These are phyloP conservation scores for Asarcornis scutulata DNA, from an alignment of 2,113 vertebrate genomes.

Conservation along the genomic window DNA sequence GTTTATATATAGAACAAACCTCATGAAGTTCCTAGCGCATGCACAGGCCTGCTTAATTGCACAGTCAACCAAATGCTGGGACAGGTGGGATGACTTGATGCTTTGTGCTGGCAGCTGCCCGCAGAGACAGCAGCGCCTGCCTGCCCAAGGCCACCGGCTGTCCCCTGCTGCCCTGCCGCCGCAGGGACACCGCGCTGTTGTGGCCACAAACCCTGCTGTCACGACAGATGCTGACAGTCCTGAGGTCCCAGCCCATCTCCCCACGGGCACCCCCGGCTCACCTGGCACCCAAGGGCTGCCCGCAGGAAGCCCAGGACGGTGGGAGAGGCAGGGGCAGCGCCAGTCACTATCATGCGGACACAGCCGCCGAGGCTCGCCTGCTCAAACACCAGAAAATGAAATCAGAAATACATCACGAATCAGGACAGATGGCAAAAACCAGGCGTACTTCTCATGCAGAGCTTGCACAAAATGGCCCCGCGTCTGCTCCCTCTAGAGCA, in stretches of 20 bases:
- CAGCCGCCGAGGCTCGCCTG: conserved; percentile 92
- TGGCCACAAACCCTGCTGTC: neutral
- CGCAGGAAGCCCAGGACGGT: conserved; percentile 92
- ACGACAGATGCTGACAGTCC: neutral
- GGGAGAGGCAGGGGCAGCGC: conserved; percentile 93
- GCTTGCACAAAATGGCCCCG: neutral
- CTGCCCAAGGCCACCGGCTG: neutral
- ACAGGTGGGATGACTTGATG: neutral
- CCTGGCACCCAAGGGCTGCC: conserved; percentile 96
- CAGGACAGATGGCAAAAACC: neutral
- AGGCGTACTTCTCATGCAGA: rapidly evolving
- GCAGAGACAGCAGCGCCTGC: neutral
- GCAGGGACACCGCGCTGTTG: rapidly evolving
- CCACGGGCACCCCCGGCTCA: neutral
- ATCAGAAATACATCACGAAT: neutral
- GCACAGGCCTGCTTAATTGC: neutral
- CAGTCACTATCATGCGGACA: conserved; percentile 95
- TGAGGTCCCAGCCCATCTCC: neutral
- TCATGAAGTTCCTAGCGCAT: rapidly evolving
- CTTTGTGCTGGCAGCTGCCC: neutral
- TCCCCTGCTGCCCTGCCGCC: neutral
- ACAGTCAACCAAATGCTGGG: neutral
- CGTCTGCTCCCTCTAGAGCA: neutral
- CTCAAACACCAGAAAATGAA: neutral
- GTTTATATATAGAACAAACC: neutral